phyloP scores from a whole-genome alignment of 2,888 invertebrate genomes.

The Lasioglossum marginatum region DNA sequence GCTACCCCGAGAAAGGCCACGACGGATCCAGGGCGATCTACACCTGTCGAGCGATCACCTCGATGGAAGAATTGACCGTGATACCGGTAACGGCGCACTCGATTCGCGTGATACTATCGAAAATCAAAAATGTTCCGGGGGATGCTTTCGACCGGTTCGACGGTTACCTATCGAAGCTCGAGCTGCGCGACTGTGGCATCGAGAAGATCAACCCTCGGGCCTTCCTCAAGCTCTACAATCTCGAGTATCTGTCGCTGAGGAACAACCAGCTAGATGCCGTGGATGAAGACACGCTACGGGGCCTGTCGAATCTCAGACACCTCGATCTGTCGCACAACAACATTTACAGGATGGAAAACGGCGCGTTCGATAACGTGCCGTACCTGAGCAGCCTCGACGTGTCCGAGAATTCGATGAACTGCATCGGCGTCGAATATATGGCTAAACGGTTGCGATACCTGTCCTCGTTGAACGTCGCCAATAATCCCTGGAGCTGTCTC shows the following conservation, averaged over 20 bases:
- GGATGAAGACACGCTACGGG: conserved; percentile 60
- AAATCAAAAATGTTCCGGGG: conserved; percentile 63
- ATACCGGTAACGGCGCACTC: conserved; percentile 64
- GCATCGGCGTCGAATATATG: conserved; percentile 74
- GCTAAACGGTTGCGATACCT: conserved; percentile 59
- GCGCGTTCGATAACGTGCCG: conserved; percentile 68
- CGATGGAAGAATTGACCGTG: conserved; percentile 62
- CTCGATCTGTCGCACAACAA: conserved; percentile 74
- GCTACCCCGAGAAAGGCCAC: conserved; percentile 31
- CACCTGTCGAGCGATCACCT: conserved; percentile 69
- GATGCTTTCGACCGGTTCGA: conserved; percentile 72
- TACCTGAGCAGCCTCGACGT: conserved; percentile 68
- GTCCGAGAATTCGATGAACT: conserved; percentile 74
- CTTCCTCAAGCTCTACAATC: conserved; percentile 65
- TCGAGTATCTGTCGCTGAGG: conserved; percentile 70
- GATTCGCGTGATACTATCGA: conserved; percentile 70
- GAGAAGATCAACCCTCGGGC: conserved; percentile 70
- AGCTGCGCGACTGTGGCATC: conserved; percentile 72
- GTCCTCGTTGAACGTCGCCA: conserved; percentile 59
- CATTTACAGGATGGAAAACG: conserved; percentile 71
- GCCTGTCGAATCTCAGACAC: conserved; percentile 58
- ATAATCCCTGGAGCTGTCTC: conserved; percentile 78
- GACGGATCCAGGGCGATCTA: conserved; percentile 34
- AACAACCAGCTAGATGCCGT: conserved; percentile 71
- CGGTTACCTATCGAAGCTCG: conserved; percentile 68